Evolutionary conservation across 2,888 invertebrate genomes (phyloP).

Genomic region (Tolmerus cingulatus): DNA sequence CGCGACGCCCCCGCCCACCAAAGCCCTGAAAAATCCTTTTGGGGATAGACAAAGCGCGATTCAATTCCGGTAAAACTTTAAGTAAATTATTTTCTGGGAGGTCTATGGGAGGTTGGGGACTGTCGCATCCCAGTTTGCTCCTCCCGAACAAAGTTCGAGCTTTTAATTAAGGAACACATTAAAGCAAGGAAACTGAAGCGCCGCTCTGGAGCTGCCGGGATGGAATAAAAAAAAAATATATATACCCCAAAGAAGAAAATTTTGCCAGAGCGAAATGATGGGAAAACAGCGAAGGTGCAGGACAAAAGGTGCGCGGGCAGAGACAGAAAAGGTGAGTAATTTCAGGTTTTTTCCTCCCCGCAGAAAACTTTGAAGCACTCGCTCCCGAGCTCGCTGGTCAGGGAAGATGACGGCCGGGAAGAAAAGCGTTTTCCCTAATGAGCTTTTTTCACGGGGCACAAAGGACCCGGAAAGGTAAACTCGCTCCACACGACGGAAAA

Average conservation of each 20-base stretch:
- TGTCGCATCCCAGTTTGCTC: neutral
- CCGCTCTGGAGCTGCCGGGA: neutral
- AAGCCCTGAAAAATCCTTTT: neutral
- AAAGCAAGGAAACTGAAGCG: conserved; percentile 24
- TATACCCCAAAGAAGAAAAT: neutral
- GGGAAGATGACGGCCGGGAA: neutral
- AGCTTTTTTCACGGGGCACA: conserved; percentile 8
- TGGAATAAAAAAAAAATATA: neutral
- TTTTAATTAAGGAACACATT: conserved; percentile 34
- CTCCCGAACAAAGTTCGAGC: conserved; percentile 5
- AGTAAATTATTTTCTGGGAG: conserved; percentile 12
- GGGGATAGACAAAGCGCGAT: neutral
- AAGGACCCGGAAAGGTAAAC: neutral
- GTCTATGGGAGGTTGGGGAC: neutral
- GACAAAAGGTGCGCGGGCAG: neutral
- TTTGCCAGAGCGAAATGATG: neutral
- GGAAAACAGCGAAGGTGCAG: neutral
- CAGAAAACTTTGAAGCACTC: conserved; percentile 1
- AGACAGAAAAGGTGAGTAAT: conserved; percentile 32
- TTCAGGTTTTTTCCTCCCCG: neutral
- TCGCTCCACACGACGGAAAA: conserved; percentile 5
- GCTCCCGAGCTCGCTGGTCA: neutral
- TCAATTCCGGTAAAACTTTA: conserved; percentile 14
- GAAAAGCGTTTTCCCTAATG: conserved; percentile 34
- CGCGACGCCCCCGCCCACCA: neutral